Conservation (phyloP, 2,888 invertebrate species). For the Luffia ferchaultella region DNA sequence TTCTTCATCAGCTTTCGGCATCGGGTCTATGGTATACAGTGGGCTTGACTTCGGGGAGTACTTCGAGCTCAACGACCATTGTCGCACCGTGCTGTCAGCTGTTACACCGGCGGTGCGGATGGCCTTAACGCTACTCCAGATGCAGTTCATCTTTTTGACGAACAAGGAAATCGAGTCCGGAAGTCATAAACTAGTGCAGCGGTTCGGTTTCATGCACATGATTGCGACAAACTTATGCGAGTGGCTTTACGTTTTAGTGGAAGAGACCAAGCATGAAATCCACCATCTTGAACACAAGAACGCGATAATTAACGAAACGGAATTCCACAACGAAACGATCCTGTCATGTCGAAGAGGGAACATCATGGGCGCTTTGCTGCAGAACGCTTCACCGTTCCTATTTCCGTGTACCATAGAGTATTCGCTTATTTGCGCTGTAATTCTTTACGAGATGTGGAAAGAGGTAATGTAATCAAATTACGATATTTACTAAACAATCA, state of each 20-base stretch:
- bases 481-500: too few species aligned
- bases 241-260: constrained; percentile 88
- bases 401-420: constrained; percentile 93
- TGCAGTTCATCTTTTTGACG: constrained; percentile 94
- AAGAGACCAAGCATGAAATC: constrained; percentile 90
- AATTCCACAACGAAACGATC: constrained; percentile 22
- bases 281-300: constrained; percentile 69
- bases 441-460: constrained; percentile 92
- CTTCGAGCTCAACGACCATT: constrained; percentile 74
- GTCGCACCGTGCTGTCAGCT: constrained; percentile 72
- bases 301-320: constrained; percentile 18
- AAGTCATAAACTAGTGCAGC: constrained; percentile 74
- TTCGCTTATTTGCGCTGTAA: constrained; percentile 89
- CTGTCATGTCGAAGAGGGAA: constrained; percentile 66
- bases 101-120: constrained; percentile 84
- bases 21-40: constrained; percentile 77
- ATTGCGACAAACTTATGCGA: constrained; percentile 93
- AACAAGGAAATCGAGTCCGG: constrained; percentile 74
- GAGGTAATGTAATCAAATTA: too few species aligned
- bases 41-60: constrained; percentile 77
- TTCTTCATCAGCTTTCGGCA: constrained; percentile 64
- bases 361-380: constrained; percentile 75
- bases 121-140: constrained; percentile 86
- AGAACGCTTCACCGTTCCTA: constrained; percentile 79
- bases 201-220: constrained; percentile 95